Conservation (phyloP, 2,888 invertebrate genomes). For the Epistrophella euchroma region DNA sequence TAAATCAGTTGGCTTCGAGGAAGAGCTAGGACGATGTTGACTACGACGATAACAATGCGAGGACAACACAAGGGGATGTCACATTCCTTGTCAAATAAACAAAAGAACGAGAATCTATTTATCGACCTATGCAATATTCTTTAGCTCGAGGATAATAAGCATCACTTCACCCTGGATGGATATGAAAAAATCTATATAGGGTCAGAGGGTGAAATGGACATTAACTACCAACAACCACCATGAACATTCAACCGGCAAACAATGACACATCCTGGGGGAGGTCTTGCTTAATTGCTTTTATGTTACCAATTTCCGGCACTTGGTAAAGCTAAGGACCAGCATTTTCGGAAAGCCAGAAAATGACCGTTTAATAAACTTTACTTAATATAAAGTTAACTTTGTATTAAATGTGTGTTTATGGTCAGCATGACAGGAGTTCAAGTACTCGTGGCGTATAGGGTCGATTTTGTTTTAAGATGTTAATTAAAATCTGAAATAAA, state of each 20-base stretch:
- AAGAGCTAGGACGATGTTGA: constrained; percentile 15
- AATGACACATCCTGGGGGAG: constrained; percentile 70
- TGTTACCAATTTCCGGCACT: constrained; percentile 76
- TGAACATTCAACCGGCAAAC: constrained; percentile 57
- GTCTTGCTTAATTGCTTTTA: constrained; percentile 71
- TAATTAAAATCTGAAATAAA: background rate
- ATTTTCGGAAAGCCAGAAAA: constrained; percentile 57
- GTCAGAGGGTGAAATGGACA: constrained; percentile 61
- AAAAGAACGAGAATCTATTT: constrained; percentile 69
- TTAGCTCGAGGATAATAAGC: constrained; percentile 55
- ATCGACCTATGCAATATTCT: constrained; percentile 61
- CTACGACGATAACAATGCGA: constrained; percentile 16
- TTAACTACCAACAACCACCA: constrained; percentile 42
- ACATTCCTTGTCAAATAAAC: constrained; percentile 72
- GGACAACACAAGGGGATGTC: constrained; percentile 55
- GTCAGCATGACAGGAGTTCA: constrained; percentile 1
- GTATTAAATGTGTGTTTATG: background rate
- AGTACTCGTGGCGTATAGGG: background rate
- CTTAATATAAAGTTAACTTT: constrained; percentile 35
- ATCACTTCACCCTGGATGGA: constrained; percentile 40
- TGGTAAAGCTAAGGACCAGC: constrained; percentile 57
- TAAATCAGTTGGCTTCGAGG: constrained; percentile 64
- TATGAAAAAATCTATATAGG: background rate
- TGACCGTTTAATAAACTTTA: constrained; percentile 66
- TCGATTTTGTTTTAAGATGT: background rate